A percentile compares a stretch with the other conserved stretches of the same genome.
These are phyloP conservation scores for Trachelus troglodyta DNA, from an alignment of 2,888 invertebrate species.

Conservation along the genomic window DNA sequence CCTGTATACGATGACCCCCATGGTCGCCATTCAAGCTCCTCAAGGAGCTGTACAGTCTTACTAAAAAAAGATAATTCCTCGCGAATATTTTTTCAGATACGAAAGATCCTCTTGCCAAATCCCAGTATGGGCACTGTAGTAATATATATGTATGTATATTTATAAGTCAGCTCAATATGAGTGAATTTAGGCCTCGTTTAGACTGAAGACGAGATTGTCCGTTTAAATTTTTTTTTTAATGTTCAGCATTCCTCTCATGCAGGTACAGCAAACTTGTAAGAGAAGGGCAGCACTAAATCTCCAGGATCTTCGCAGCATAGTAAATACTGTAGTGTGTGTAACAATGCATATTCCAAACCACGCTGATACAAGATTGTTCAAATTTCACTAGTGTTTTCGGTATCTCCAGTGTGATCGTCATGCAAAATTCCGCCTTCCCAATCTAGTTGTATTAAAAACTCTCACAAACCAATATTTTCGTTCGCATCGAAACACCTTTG, in stretches of 20 bases:
- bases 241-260: not conserved
- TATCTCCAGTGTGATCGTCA: slow-evolving; percentile 30
- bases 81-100: not conserved
- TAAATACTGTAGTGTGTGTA: slow-evolving; percentile 50
- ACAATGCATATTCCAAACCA: slow-evolving; percentile 40
- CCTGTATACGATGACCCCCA: slow-evolving; percentile 61
- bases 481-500: not conserved
- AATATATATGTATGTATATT: not conserved
- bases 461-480: not conserved
- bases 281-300: slow-evolving; percentile 29
- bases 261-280: not conserved
- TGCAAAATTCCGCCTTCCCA: not conserved
- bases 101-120: not conserved
- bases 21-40: slow-evolving; percentile 54
- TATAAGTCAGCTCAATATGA: slow-evolving; percentile 4
- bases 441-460: not conserved
- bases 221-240: not conserved
- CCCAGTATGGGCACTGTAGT: slow-evolving; percentile 1
- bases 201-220: not conserved
- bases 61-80: not conserved
- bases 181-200: not conserved
- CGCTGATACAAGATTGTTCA: slow-evolving; percentile 16
- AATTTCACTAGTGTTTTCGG: slow-evolving; percentile 29
- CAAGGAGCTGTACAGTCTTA: slow-evolving; percentile 17
- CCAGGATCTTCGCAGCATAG: slow-evolving; percentile 45